These are phyloP conservation scores for Polydrusus tereticollis DNA, from an alignment of 2,888 invertebrate species.

Conservation along the genomic window DNA sequence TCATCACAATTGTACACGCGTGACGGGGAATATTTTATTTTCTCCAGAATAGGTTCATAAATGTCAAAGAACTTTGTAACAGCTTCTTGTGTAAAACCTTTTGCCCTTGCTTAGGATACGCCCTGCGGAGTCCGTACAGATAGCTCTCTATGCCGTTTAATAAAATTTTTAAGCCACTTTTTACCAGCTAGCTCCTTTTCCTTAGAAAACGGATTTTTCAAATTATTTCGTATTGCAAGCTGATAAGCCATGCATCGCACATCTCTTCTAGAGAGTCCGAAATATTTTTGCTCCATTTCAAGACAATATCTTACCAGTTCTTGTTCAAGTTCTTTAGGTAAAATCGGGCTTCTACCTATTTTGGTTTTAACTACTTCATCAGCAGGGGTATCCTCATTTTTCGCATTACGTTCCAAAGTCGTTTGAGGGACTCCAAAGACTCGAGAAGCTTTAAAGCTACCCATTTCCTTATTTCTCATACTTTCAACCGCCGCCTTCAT, in stretches of 20 bases:
- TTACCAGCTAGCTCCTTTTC: constrained; percentile 23
- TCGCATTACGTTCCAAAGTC: too few species aligned
- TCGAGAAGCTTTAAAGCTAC: too few species aligned
- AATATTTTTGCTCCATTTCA: constrained; percentile 17
- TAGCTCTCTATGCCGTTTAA: constrained; percentile 2
- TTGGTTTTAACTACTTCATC: too few species aligned
- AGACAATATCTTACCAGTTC: constrained; percentile 33
- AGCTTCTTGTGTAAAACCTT: constrained; percentile 7
- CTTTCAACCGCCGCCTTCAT: too few species aligned
- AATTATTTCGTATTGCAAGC: constrained; percentile 21
- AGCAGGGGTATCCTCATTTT: too few species aligned
- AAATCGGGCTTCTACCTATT: constrained; percentile 33
- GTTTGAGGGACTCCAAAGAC: too few species aligned
- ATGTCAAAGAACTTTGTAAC: neutral
- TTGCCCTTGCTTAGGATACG: neutral
- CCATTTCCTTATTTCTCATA: too few species aligned
- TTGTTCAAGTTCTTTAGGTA: constrained; percentile 8
- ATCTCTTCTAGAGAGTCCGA: constrained; percentile 13
- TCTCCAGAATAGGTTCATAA: constrained; percentile 14
- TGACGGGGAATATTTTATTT: constrained; percentile 6
- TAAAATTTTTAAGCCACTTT: constrained; percentile 19
- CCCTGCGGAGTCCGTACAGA: neutral
- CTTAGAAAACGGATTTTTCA: constrained; percentile 17
- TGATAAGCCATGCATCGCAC: constrained; percentile 25
- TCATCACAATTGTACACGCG: constrained; percentile 24